Evolutionary conservation across 2,113 vertebrate genomes (phyloP).

Genomic region (Paedocypris sp.): DNA sequence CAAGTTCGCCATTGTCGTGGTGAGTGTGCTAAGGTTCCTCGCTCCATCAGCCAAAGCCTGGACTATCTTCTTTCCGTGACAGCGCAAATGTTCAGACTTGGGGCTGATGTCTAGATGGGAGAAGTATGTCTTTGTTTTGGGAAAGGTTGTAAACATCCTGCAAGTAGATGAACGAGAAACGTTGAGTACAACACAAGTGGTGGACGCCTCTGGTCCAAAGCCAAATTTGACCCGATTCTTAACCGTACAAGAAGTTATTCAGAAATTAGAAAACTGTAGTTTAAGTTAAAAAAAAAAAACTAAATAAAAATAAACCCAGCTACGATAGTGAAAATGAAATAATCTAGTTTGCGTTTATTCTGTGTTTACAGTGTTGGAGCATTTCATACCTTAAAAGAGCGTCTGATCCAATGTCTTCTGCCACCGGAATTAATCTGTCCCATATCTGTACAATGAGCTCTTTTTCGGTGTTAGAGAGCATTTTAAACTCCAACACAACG

Average conservation of each 20-base stretch:
- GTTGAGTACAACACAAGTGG: not conserved
- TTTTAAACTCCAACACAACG: no score
- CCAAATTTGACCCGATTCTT: no score
- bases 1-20: constrained; percentile 50
- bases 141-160: constrained; percentile 59
- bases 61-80: constrained; percentile 60
- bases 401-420: constrained; percentile 57
- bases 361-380: no score
- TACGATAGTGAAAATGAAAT: no score
- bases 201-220: no score
- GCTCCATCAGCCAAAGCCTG: constrained; percentile 56
- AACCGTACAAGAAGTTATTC: no score
- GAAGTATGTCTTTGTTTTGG: constrained; percentile 66
- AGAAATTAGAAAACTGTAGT: no score
- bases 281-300: no score
- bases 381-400: constrained; percentile 60
- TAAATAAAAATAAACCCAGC: no score
- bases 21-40: constrained; percentile 55
- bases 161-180: not conserved
- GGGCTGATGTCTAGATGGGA: constrained; percentile 58
- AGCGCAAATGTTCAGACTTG: constrained; percentile 45
- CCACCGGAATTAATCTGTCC: constrained; percentile 44
- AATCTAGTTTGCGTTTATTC: no score
- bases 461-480: constrained; percentile 57
- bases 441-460: constrained; percentile 50